A percentile compares a stretch with the other conserved stretches of the same genome.
Conservation (phyloP, 2,888 invertebrate genomes). For the Heliothis peltigera region DNA sequence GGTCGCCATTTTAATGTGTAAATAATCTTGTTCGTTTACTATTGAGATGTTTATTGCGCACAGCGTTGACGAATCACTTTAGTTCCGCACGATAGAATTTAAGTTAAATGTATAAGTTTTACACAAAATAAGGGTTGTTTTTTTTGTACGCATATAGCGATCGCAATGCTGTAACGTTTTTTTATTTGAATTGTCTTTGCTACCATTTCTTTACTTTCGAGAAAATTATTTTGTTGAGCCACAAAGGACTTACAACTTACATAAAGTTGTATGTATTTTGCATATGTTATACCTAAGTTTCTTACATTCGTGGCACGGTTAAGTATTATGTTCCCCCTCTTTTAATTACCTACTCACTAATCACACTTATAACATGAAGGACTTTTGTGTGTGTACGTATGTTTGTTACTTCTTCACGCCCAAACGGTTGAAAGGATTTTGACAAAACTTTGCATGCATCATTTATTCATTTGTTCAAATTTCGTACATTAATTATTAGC, state of each 20-base stretch:
- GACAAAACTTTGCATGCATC: too few relatives aligned
- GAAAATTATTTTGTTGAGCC: constrained; percentile 3
- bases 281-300: not conserved
- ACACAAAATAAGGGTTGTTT: constrained; percentile 56
- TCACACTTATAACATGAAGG: too few relatives aligned
- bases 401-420: too few relatives aligned
- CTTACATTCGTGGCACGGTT: not conserved
- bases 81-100: constrained; percentile 63
- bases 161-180: constrained; percentile 50
- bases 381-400: too few relatives aligned
- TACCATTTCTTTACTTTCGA: constrained; percentile 21
- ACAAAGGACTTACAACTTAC: not conserved
- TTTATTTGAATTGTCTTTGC: constrained; percentile 33
- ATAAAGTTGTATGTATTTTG: not conserved
- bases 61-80: constrained; percentile 71
- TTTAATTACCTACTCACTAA: too few relatives aligned
- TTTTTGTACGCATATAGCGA: constrained; percentile 16
- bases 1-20: constrained; percentile 83
- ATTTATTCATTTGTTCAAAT: too few relatives aligned
- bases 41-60: constrained; percentile 61
- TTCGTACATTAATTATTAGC: too few relatives aligned
- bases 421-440: too few relatives aligned
- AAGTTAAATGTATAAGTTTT: constrained; percentile 45
- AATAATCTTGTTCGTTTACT: constrained; percentile 80
- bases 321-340: too few relatives aligned